A percentile compares a stretch with the other conserved stretches of the same genome.
phyloP scores from a whole-genome alignment of 2,113 vertebrate genomes.

The Scalopus aquaticus region DNA sequence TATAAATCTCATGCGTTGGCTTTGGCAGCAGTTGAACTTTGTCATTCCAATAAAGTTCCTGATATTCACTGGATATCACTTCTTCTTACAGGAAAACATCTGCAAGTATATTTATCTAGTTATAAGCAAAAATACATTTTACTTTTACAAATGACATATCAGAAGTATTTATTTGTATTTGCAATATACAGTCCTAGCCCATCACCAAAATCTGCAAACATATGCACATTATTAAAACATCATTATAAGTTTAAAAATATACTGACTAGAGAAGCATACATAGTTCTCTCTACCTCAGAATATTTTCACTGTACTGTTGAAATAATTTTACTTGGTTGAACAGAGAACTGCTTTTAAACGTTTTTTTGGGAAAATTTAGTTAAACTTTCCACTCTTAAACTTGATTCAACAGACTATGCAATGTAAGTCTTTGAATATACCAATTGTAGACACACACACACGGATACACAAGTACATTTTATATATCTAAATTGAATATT shows the following conservation, averaged over 20 bases:
- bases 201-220: conserved; percentile 43
- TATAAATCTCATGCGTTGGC: conserved; percentile 56
- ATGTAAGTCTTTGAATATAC: not conserved
- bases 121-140: conserved; percentile 26
- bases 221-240: conserved; percentile 30
- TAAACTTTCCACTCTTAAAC: conserved; percentile 48
- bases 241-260: conserved; percentile 61
- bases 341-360: conserved; percentile 14
- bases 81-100: conserved; percentile 60
- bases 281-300: conserved; percentile 7
- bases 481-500: not conserved
- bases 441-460: not conserved
- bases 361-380: conserved; percentile 16
- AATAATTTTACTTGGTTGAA: conserved; percentile 45
- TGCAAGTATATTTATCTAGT: conserved; percentile 60
- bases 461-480: not conserved
- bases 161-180: conserved; percentile 42
- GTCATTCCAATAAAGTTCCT: conserved; percentile 62
- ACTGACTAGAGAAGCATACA: not conserved
- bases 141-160: conserved; percentile 50
- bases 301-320: conserved; percentile 46
- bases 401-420: not conserved
- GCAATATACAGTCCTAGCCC: not conserved
- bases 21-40: conserved; percentile 64
- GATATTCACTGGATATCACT: conserved; percentile 60